Percentiles rank a stretch among this genome's conserved stretches.
These are phyloP conservation scores for Noctua janthina DNA, from an alignment of 2,888 invertebrate species.

Conservation along the genomic window DNA sequence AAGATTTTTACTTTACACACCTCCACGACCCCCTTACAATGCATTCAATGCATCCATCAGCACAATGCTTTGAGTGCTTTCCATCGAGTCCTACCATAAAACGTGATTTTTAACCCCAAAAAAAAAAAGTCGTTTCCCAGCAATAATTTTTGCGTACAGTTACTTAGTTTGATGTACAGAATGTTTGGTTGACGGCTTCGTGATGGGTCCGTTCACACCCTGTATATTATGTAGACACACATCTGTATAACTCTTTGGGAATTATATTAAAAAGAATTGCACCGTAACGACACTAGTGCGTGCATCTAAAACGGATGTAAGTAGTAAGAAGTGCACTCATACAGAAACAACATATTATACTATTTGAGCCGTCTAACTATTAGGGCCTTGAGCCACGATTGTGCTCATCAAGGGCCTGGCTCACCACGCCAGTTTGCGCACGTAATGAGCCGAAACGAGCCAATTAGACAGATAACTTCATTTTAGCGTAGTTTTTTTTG, in stretches of 20 bases:
- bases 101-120: no score
- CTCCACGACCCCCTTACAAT: no score
- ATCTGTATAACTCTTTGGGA: not conserved
- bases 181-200: no score
- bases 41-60: no score
- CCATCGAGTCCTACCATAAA: no score
- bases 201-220: no score
- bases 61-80: no score
- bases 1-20: no score
- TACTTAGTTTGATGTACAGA: no score
- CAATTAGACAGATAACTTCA: conserved; percentile 32
- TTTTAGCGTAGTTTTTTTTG: conserved; percentile 5
- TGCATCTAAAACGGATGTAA: not conserved
- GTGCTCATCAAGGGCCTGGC: conserved; percentile 38
- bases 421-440: conserved; percentile 21
- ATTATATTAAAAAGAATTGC: not conserved
- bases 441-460: conserved; percentile 36
- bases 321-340: not conserved
- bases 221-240: not conserved
- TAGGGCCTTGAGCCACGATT: conserved; percentile 44
- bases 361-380: not conserved
- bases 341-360: not conserved
- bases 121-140: no score
- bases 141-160: no score
- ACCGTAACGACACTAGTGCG: not conserved